Percentiles rank a stretch among this genome's conserved stretches.
These are phyloP conservation scores for Hippocampus abdominalis DNA, from an alignment of 2,113 vertebrate genomes.

Conservation along the genomic window DNA sequence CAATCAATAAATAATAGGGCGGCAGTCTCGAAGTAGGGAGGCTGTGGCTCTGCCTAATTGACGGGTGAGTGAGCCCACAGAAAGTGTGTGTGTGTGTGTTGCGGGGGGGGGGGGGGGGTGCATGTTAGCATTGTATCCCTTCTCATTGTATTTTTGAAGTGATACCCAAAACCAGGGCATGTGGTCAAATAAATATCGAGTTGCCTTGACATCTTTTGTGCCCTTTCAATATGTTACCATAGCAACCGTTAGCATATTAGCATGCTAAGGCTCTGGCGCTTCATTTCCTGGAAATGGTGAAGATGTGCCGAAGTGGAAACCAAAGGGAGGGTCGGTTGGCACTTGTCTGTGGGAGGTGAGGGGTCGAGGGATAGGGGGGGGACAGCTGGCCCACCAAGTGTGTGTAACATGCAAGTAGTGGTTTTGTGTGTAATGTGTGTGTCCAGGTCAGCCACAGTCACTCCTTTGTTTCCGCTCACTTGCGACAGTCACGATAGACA, in stretches of 20 bases:
- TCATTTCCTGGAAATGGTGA: background rate
- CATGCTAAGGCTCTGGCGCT: too few species aligned
- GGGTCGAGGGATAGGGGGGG: slow-evolving; percentile 27
- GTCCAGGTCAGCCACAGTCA: slow-evolving; percentile 64
- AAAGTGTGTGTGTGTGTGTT: background rate
- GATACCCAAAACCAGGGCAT: too few species aligned
- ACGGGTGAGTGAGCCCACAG: background rate
- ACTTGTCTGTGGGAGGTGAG: slow-evolving; percentile 29
- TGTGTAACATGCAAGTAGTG: slow-evolving; percentile 24
- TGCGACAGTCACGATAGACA: slow-evolving; percentile 68
- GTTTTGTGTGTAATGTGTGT: slow-evolving; percentile 35
- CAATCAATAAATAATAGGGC: slow-evolving; percentile 1
- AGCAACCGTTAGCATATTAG: background rate
- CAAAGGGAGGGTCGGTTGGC: background rate
- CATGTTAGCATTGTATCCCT: background rate
- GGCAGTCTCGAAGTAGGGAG: background rate
- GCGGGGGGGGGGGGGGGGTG: background rate
- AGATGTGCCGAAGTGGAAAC: background rate
- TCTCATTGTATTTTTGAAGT: background rate
- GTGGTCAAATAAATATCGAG: too few species aligned
- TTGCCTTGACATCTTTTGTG: too few species aligned
- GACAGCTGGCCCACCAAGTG: slow-evolving; percentile 68
- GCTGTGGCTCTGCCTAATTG: background rate
- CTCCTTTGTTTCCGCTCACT: slow-evolving; percentile 69
- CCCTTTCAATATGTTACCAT: background rate